phyloP scores from a whole-genome alignment of 2,888 invertebrate species.

The Rhopalosiphum nymphaeae region DNA sequence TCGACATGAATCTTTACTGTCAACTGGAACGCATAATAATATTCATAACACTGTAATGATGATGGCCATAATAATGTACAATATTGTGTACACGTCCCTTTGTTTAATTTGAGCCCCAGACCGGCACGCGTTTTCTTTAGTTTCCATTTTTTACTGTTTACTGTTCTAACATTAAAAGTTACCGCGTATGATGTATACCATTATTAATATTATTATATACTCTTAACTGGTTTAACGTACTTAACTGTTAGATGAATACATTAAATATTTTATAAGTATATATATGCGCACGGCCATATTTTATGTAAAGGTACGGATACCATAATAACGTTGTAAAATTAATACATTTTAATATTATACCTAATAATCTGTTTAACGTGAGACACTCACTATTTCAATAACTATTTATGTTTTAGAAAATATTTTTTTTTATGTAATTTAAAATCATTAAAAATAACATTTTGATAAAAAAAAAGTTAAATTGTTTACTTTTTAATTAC shows the following conservation, averaged over 20 bases:
- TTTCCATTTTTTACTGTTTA: background rate
- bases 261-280: background rate
- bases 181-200: background rate
- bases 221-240: background rate
- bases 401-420: no score
- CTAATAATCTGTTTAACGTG: no score
- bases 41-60: background rate
- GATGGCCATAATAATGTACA: background rate
- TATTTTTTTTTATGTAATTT: no score
- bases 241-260: background rate
- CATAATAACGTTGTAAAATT: background rate
- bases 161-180: background rate
- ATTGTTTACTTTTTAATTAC: no score
- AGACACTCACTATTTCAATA: no score
- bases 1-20: slow-evolving; percentile 19
- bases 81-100: background rate
- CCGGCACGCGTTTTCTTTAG: background rate
- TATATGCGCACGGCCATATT: background rate
- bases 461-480: no score
- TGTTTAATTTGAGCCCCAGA: background rate
- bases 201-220: background rate
- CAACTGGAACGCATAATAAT: background rate
- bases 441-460: no score
- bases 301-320: background rate
- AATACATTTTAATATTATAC: no score